Percentiles rank a stretch among this genome's conserved stretches.
Conservation (phyloP, 2,888 invertebrate genomes). For the Cyaniris semiargus region DNA sequence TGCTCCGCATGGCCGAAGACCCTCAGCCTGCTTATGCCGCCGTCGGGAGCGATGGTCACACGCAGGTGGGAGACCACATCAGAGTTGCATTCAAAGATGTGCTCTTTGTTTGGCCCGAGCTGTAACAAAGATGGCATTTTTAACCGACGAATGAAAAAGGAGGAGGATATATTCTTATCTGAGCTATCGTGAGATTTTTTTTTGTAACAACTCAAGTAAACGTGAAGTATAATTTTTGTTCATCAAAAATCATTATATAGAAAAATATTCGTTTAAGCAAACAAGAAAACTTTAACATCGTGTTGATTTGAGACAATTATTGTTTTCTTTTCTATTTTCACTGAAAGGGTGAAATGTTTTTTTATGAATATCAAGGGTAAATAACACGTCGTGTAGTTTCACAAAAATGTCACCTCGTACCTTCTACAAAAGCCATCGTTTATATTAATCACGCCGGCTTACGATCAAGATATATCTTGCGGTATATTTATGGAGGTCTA, state of each 20-base stretch:
- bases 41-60: conserved; percentile 82
- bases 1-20: conserved; percentile 57
- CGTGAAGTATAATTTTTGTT: background rate
- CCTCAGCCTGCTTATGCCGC: conserved; percentile 82
- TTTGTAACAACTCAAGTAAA: background rate
- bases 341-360: background rate
- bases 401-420: background rate
- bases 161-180: too few species aligned
- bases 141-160: too few species aligned
- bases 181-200: too few species aligned
- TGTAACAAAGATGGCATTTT: conserved; percentile 49
- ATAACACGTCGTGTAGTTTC: conserved; percentile 1
- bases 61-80: conserved; percentile 74
- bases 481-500: conserved; percentile 9
- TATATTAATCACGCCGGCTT: conserved; percentile 1
- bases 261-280: background rate
- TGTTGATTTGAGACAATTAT: background rate
- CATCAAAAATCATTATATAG: background rate
- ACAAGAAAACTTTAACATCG: background rate
- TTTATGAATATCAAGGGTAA: background rate
- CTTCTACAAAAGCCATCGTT: conserved; percentile 2
- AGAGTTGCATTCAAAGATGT: conserved; percentile 67
- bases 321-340: background rate
- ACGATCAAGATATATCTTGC: conserved; percentile 11
- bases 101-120: conserved; percentile 76